phyloP scores from a whole-genome alignment of 2,797 vertebrate genomes.

The Liasis olivaceus region DNA sequence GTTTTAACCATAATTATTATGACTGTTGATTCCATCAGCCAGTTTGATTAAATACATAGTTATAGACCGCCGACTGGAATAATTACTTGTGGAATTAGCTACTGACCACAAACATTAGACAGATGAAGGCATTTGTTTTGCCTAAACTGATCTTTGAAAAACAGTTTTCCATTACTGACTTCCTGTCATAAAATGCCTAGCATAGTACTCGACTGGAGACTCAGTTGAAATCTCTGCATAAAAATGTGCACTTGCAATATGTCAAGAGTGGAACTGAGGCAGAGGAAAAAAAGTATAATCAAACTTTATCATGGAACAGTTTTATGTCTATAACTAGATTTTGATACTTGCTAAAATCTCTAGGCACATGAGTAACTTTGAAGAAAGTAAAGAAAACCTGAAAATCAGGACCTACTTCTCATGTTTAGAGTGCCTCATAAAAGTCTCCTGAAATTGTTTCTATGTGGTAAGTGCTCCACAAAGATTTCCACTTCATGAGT shows the following conservation, averaged over 20 bases:
- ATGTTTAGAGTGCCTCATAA: background rate
- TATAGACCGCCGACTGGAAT: background rate
- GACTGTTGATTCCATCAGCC: background rate
- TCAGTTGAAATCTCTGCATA: background rate
- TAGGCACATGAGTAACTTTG: slow-evolving; percentile 35
- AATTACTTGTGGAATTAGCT: background rate
- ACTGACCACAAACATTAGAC: background rate
- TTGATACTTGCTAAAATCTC: background rate
- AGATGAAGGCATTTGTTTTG: background rate
- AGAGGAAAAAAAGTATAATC: background rate
- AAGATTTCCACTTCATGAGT: background rate
- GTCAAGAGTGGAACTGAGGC: background rate
- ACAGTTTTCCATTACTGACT: background rate
- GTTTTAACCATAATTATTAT: background rate
- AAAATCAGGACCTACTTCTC: slow-evolving; percentile 38
- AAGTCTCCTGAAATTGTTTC: background rate
- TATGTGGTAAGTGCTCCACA: background rate
- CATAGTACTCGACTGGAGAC: background rate
- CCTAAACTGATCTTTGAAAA: background rate
- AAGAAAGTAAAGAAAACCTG: background rate
- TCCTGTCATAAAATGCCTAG: background rate
- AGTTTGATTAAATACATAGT: background rate
- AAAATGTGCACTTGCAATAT: background rate
- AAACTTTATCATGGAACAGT: background rate
- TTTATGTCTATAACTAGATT: background rate